phyloP scores from a whole-genome alignment of 1,140 invertebrate species.

The Zaprionus ghesquierei region DNA sequence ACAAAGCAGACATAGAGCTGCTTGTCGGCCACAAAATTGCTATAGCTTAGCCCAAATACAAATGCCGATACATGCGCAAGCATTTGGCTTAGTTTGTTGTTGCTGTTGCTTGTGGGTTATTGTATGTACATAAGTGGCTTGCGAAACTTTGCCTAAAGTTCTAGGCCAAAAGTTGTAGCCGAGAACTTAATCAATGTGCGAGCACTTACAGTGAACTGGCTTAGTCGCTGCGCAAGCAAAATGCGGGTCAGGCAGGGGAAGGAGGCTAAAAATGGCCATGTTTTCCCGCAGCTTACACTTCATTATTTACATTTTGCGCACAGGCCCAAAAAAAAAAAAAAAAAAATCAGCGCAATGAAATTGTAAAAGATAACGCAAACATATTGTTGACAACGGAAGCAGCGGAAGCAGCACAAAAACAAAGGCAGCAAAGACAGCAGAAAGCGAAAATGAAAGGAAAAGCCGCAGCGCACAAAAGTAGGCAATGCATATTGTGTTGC shows the following conservation, averaged over 20 bases:
- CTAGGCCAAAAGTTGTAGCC: slow-evolving; percentile 35
- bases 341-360: slow-evolving; percentile 56
- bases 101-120: slow-evolving; percentile 38
- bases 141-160: slow-evolving; percentile 67
- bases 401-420: slow-evolving; percentile 31
- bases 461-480: slow-evolving; percentile 57
- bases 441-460: not conserved
- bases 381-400: slow-evolving; percentile 57
- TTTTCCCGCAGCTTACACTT: slow-evolving; percentile 48
- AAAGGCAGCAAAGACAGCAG: slow-evolving; percentile 28
- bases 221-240: slow-evolving; percentile 25
- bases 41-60: slow-evolving; percentile 66
- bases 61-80: slow-evolving; percentile 62
- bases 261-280: slow-evolving; percentile 12
- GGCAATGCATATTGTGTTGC: slow-evolving; percentile 49
- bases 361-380: slow-evolving; percentile 78
- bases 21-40: slow-evolving; percentile 66
- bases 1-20: not conserved
- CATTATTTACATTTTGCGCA: slow-evolving; percentile 68
- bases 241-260: slow-evolving; percentile 4
- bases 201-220: slow-evolving; percentile 61
- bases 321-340: not conserved
- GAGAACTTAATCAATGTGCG: slow-evolving; percentile 67
- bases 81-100: slow-evolving; percentile 13
- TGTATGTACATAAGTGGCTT: slow-evolving; percentile 64